Conservation (phyloP, 2,113 vertebrate species). For the Corythornis cristatus region DNA sequence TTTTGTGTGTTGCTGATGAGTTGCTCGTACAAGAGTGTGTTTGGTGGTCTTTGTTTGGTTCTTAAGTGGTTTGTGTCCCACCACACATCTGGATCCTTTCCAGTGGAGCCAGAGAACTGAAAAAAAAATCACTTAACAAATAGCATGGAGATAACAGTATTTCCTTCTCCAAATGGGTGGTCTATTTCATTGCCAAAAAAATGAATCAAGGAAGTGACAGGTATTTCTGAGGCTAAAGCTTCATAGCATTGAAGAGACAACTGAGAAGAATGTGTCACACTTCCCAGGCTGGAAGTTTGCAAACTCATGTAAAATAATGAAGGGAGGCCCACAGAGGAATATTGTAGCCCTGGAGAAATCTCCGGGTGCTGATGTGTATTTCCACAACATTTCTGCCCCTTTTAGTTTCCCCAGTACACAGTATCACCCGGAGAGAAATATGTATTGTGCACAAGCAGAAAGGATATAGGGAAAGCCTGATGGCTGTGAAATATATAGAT, state of each 20-base stretch:
- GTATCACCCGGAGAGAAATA: neutral
- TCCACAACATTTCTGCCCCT: neutral
- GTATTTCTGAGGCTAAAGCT: conserved; percentile 46
- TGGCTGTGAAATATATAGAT: neutral
- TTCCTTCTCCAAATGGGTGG: conserved; percentile 50
- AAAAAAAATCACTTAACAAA: conserved; percentile 43
- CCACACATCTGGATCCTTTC: conserved; percentile 20
- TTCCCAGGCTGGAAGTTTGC: neutral
- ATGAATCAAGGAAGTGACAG: conserved; percentile 63
- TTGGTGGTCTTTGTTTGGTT: neutral
- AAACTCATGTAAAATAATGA: neutral
- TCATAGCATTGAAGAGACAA: neutral
- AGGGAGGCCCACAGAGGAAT: neutral
- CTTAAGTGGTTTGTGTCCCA: neutral
- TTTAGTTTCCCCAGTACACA: neutral
- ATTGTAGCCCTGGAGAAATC: neutral
- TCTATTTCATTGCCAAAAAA: conserved; percentile 37
- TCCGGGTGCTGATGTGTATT: neutral
- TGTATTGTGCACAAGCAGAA: neutral
- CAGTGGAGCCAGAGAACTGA: neutral
- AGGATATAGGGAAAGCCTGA: neutral
- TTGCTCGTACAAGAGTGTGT: neutral
- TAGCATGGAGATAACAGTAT: conserved; percentile 61
- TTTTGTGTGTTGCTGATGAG: neutral
- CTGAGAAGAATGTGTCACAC: neutral